A percentile compares a stretch with the other conserved stretches of the same genome.
phyloP scores from a whole-genome alignment of 2,797 vertebrate genomes.

The Pseudopleuronectes americanus region DNA sequence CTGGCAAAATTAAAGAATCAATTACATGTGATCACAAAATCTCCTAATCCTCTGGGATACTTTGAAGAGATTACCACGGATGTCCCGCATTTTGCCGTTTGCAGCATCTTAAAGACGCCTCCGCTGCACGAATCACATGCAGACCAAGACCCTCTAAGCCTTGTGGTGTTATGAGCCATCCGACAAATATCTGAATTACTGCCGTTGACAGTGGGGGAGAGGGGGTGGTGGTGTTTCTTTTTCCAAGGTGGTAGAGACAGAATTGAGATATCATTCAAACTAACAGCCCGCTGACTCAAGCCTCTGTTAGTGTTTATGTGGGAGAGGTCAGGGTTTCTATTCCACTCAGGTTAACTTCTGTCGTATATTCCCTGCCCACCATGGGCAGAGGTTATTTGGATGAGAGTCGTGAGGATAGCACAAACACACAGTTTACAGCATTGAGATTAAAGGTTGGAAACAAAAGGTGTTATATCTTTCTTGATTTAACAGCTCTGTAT shows the following conservation, averaged over 20 bases:
- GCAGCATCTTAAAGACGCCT: conserved; percentile 50
- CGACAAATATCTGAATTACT: conserved; percentile 74
- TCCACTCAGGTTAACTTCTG: conserved; percentile 70
- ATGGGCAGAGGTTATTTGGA: conserved; percentile 55
- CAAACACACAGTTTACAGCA: conserved; percentile 40
- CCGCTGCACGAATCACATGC: conserved; percentile 51
- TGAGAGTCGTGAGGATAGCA: conserved; percentile 55
- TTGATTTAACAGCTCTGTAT: conserved; percentile 42
- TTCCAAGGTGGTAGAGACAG: conserved; percentile 72
- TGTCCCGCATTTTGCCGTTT: conserved; percentile 41
- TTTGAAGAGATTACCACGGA: conserved; percentile 41
- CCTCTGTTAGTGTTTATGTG: conserved; percentile 78
- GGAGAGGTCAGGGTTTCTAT: conserved; percentile 81
- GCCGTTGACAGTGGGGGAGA: conserved; percentile 66
- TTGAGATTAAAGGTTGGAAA: conserved; percentile 30
- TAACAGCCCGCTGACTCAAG: conserved; percentile 80
- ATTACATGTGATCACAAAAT: conserved; percentile 19
- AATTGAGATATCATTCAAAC: conserved; percentile 86
- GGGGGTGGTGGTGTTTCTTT: conserved; percentile 75
- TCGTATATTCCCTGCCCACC: conserved; percentile 65
- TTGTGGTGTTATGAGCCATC: conserved; percentile 64
- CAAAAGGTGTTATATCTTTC: conserved; percentile 8
- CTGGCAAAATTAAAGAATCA: conserved; percentile 29
- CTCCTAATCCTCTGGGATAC: conserved; percentile 9
- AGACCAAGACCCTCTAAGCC: conserved; percentile 60